Conservation (phyloP, 2,113 vertebrate species). For the Narcine bancroftii region DNA sequence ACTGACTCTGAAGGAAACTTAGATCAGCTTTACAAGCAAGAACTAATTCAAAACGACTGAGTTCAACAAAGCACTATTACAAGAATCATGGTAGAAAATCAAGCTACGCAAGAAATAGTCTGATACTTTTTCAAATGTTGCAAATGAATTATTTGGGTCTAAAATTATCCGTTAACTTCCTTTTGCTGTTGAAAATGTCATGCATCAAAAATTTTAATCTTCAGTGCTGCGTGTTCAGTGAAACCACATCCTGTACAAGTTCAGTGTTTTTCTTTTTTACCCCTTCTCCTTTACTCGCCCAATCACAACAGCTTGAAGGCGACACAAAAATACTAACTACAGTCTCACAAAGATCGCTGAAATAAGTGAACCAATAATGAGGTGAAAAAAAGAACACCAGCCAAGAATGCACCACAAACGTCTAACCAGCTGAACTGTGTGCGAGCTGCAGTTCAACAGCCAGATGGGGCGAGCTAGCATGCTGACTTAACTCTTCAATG, state of each 20-base stretch:
- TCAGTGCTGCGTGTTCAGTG: constrained; percentile 63
- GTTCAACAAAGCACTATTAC: neutral
- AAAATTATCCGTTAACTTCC: constrained; percentile 40
- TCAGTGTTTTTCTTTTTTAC: constrained; percentile 47
- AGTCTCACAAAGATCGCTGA: neutral
- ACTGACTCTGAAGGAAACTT: constrained; percentile 13
- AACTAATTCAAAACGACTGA: constrained; percentile 9
- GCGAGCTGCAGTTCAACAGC: constrained; percentile 38
- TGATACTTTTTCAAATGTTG: neutral
- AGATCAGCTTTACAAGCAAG: constrained; percentile 14
- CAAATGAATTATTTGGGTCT: neutral
- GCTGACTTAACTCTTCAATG: constrained; percentile 41
- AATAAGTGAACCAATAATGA: neutral
- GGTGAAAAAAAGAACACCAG: neutral
- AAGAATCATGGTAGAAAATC: neutral
- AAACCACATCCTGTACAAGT: constrained; percentile 71
- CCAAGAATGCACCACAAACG: neutral
- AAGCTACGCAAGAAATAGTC: neutral
- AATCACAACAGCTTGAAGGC: constrained; percentile 7
- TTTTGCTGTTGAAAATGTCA: constrained; percentile 56
- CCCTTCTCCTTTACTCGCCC: constrained; percentile 34
- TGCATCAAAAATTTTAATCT: constrained; percentile 59
- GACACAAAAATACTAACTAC: too few relatives aligned
- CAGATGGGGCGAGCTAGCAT: constrained; percentile 40
- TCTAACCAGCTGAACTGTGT: neutral